Conservation (phyloP, 1,140 invertebrate species). For the Stegodyphus mimosarum region DNA sequence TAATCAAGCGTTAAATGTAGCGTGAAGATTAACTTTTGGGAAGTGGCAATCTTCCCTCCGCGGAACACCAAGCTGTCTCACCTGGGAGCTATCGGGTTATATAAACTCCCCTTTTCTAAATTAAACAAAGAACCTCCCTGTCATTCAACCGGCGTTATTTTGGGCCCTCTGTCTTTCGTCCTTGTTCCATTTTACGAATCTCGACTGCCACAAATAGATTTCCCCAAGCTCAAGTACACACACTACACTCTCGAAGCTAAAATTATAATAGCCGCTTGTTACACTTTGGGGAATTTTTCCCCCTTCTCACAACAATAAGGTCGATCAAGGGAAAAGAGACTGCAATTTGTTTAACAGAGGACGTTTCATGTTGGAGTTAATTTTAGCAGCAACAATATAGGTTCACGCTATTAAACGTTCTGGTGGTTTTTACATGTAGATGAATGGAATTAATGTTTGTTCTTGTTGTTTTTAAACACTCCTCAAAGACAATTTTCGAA, state of each 20-base stretch:
- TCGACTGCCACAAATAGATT: slow-evolving; percentile 26
- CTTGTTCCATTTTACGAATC: slow-evolving; percentile 39
- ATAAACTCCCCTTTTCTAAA: slow-evolving; percentile 44
- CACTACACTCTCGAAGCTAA: slow-evolving; percentile 32
- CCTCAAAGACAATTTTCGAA: too few species aligned
- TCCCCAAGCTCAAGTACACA: slow-evolving; percentile 47
- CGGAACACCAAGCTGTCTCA: slow-evolving; percentile 49
- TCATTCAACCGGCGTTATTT: slow-evolving; percentile 42
- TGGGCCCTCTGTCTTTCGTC: slow-evolving; percentile 6
- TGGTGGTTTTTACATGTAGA: too few species aligned
- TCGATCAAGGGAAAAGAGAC: too few species aligned
- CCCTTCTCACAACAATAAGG: too few species aligned
- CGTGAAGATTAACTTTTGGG: too few species aligned
- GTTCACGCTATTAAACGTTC: too few species aligned
- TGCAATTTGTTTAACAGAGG: too few species aligned
- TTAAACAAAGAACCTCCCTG: slow-evolving; percentile 42
- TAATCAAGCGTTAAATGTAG: too few species aligned
- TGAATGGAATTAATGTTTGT: too few species aligned
- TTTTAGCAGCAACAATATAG: too few species aligned
- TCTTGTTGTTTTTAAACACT: too few species aligned
- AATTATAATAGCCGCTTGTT: slow-evolving; percentile 16
- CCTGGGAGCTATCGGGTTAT: slow-evolving; percentile 30
- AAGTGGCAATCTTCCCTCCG: not conserved
- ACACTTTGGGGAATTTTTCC: not conserved
- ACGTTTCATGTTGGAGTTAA: too few species aligned